phyloP scores from a whole-genome alignment of 2,888 invertebrate genomes.

The Orthosia cruda region DNA sequence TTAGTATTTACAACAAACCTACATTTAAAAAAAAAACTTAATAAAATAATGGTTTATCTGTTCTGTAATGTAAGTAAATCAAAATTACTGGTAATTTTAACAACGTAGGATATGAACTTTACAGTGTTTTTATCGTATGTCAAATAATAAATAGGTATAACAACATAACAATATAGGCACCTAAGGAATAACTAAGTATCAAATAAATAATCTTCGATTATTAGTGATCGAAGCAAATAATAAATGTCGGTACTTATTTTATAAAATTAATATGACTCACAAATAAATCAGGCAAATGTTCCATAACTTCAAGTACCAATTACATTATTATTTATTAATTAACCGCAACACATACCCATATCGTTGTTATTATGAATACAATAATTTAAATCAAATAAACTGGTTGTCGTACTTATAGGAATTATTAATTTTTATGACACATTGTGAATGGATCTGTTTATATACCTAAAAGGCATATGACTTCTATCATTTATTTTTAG shows the following conservation, averaged over 20 bases:
- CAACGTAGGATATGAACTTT: background rate
- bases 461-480: no score
- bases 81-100: background rate
- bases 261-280: background rate
- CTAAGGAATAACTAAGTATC: no score
- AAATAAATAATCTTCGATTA: no score
- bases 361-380: background rate
- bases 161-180: no score
- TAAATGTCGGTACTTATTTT: background rate
- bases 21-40: no score
- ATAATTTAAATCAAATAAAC: background rate
- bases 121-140: background rate
- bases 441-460: no score
- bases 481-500: background rate
- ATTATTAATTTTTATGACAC: background rate
- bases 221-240: background rate
- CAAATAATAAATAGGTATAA: background rate
- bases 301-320: background rate
- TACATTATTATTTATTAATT: no score
- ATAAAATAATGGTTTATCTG: background rate
- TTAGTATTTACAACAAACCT: constrained; percentile 17
- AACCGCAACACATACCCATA: no score
- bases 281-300: background rate
- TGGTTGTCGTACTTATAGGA: background rate
- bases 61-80: background rate